These are phyloP conservation scores for Rhinatrema bivittatum DNA, from an alignment of 2,797 vertebrate species.

Conservation along the genomic window DNA sequence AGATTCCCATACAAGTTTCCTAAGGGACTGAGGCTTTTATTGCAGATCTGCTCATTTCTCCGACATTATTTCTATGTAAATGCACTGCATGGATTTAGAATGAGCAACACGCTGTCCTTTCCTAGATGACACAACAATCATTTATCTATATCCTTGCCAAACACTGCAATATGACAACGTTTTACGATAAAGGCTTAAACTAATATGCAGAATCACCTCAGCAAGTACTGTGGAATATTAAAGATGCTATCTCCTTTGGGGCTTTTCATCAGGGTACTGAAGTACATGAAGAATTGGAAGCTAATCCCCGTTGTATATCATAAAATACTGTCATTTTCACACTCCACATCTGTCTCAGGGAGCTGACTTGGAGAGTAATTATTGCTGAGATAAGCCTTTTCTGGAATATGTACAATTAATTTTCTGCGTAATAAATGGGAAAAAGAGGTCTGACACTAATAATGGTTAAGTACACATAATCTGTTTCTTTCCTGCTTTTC, in stretches of 20 bases:
- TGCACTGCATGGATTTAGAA: not conserved
- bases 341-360: constrained; percentile 20
- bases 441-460: constrained; percentile 43
- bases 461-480: constrained; percentile 53
- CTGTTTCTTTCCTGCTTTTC: constrained; percentile 45
- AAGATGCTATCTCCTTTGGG: constrained; percentile 46
- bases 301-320: constrained; percentile 29
- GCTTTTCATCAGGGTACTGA: constrained; percentile 26
- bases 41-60: constrained; percentile 16
- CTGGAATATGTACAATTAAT: constrained; percentile 45
- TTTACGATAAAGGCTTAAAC: constrained; percentile 32
- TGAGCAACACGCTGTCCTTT: constrained; percentile 9
- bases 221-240: constrained; percentile 39
- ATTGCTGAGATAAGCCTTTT: constrained; percentile 45
- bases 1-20: constrained; percentile 7
- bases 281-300: constrained; percentile 9
- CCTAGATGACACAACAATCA: not conserved
- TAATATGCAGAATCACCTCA: constrained; percentile 25
- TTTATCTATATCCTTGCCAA: constrained; percentile 20
- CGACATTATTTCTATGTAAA: constrained; percentile 19
- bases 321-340: constrained; percentile 31
- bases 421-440: constrained; percentile 23
- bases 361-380: constrained; percentile 41
- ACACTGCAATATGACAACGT: not conserved
- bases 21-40: constrained; percentile 6